Base-by-base conservation (phyloP, 2,888 invertebrate genomes). In the Trissolcus brochymenae region DNA sequence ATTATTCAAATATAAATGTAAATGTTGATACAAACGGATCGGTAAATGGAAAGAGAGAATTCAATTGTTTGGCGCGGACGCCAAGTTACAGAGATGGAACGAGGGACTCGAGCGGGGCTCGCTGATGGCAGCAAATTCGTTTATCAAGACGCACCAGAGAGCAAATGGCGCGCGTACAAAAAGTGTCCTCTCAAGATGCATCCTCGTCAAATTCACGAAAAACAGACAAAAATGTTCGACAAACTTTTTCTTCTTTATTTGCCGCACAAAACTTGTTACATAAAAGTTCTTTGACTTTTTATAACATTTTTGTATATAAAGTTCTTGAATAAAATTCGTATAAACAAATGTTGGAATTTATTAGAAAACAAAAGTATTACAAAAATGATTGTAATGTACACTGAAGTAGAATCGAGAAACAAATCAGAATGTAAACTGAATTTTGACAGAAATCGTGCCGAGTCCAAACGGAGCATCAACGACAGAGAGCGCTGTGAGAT, bases 1-100 rank as follows among this genome's bases (percentile, higher is more conserved):
- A 89, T 89, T 89, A 89, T 89, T 89, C 89, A 89, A 89, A 89
- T 89, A 88, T 89, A 88, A 89, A 89, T 89, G 89, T 89, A 89
- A 89, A 89, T 89, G 89, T 89, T 89, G 89, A 88, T 89, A 89
- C 88, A 89, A 89, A 89, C 87, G 88, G 87, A 89, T 88, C 88
- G 89, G 87, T 87, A 87, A 87, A 88, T 87, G 87, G 87, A 88
- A 86, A 87, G 87, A 88, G 88, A 88, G 88, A 88, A 88, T 89
- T 88, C 85, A 88, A 89, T 88, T 89, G 89, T 89, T 87, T 83
- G 82, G 79, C 84, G 81, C 81, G 83, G 80, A 82, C 62, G 80
- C 79, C 78, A 77, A 81, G 73, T 79, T 72, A 75, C 79, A 75
- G 74, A 77, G 80, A 76, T 72, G 72, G 68, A 73, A 76, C 67